Evolutionary conservation across 2,797 vertebrate genomes (phyloP), one percentile per base, ranked within the genome.

Genomic region (Microctenopoma lineatum): DNA sequence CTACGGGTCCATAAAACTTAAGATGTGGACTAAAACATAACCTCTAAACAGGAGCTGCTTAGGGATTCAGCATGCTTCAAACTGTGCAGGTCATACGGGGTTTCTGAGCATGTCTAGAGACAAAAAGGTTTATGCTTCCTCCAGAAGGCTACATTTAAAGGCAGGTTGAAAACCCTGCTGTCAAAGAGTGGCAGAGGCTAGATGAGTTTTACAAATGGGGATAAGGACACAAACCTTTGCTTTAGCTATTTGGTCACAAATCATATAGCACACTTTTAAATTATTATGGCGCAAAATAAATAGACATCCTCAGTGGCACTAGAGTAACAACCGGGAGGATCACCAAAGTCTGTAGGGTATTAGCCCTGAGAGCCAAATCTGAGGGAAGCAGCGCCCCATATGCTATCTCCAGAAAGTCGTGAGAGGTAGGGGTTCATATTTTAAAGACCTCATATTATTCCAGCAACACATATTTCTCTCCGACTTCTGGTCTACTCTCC

Each of bases 1-100:
- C 47, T 16, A 38, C 47, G 29, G 26, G 8, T 70, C 73, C 48
- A 52, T 32, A 32, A 59, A 53, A 11, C 29, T 4, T 39, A 45
- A 66, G 52, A 48, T 32, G 3, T 18, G 27, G 75, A 66, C 38
- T 12, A 51, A 48, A 65, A 38, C 7, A 3, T 18, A 25, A 7
- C 25, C 9, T 18, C 27, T n/a, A 57, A 61, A 64, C 25, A 38
- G 34, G 34, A 65, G 25, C 11, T 51, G 57, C 26, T 34, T 25
- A 32, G 18, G 21, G 44, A 56, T 15, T 57, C 38, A 10, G 32
- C 5, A 4, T 13, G 53, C 41, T 70, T 66, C 7, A 39, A 4
- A 39, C 2, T 8, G 25, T 25, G 26, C 5, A 6, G 41, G 26
- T 58, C n/a, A 14, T 1, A 16, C 4, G 2, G 15, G 25, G 6